phyloP scores from a whole-genome alignment of 1,140 invertebrate genomes.

The Grapholita molesta region DNA sequence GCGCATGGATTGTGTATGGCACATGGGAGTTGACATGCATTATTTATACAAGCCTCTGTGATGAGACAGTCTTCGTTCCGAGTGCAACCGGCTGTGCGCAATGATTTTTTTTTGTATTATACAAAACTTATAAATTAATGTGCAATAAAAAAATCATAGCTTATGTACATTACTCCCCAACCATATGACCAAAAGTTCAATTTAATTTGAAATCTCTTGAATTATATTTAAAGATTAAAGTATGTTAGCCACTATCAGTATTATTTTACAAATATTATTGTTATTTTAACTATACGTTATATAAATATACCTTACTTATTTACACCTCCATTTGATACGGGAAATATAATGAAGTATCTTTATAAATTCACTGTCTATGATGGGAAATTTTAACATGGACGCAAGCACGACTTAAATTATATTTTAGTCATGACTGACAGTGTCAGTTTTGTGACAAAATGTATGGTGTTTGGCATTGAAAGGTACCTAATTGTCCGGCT shows the following conservation, averaged over 20 bases:
- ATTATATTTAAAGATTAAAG: neutral
- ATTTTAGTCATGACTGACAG: too few relatives aligned
- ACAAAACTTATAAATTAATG: neutral
- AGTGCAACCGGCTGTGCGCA: slow-evolving; percentile 87
- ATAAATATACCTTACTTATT: too few relatives aligned
- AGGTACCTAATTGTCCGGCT: too few relatives aligned
- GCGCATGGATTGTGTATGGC: slow-evolving; percentile 89
- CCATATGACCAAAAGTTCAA: neutral
- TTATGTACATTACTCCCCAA: slow-evolving; percentile 6
- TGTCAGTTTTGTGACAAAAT: too few relatives aligned
- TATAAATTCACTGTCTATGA: too few relatives aligned
- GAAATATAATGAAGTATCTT: too few relatives aligned
- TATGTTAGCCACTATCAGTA: neutral
- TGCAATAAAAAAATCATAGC: neutral
- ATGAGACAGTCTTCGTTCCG: slow-evolving; percentile 88
- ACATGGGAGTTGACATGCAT: slow-evolving; percentile 90
- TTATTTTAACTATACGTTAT: too few relatives aligned
- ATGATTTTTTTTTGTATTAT: slow-evolving; percentile 48
- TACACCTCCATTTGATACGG: too few relatives aligned
- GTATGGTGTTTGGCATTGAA: too few relatives aligned
- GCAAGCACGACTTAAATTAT: too few relatives aligned
- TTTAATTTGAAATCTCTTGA: neutral
- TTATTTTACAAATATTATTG: neutral
- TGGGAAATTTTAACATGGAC: too few relatives aligned
- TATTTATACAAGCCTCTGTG: slow-evolving; percentile 89